Conservation (phyloP, 1,140 invertebrate species). For the Halyomorpha halys region DNA sequence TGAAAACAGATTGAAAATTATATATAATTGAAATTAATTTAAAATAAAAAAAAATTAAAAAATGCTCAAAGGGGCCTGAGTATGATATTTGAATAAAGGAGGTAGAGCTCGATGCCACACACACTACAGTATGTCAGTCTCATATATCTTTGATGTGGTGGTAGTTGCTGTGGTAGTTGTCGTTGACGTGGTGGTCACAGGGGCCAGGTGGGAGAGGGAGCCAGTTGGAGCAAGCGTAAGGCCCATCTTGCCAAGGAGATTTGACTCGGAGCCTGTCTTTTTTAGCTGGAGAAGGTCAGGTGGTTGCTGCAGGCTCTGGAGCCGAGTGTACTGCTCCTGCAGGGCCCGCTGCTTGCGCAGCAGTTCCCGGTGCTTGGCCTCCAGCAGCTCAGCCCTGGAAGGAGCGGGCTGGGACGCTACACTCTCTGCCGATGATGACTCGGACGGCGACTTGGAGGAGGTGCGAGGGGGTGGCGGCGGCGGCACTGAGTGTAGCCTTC, state of each 20-base stretch:
- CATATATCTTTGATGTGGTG: constrained; percentile 24
- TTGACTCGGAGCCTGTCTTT: constrained; percentile 81
- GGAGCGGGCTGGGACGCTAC: constrained; percentile 71
- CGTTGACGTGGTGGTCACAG: constrained; percentile 18
- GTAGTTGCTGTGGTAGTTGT: constrained; percentile 12
- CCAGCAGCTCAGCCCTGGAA: constrained; percentile 64
- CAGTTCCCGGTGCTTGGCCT: constrained; percentile 74
- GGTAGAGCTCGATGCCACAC: neutral
- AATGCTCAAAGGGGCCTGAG: constrained; percentile 6
- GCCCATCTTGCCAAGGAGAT: constrained; percentile 74
- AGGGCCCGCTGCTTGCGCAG: constrained; percentile 73
- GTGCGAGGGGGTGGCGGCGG: constrained; percentile 42
- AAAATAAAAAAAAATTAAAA: neutral
- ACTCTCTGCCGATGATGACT: constrained; percentile 34
- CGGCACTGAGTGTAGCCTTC: constrained; percentile 63
- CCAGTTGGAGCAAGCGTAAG: constrained; percentile 48
- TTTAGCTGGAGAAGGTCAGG: constrained; percentile 56
- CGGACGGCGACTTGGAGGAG: constrained; percentile 18
- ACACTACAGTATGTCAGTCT: constrained; percentile 27
- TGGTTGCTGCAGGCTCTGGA: constrained; percentile 69
- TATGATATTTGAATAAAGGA: neutral
- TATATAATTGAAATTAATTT: too few relatives aligned
- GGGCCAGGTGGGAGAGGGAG: constrained; percentile 46
- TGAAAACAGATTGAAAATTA: neutral
- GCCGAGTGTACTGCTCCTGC: constrained; percentile 76